Base-by-base conservation (phyloP, 92 coral and sea anemone genomes). In the Porites cylindrica region DNA sequence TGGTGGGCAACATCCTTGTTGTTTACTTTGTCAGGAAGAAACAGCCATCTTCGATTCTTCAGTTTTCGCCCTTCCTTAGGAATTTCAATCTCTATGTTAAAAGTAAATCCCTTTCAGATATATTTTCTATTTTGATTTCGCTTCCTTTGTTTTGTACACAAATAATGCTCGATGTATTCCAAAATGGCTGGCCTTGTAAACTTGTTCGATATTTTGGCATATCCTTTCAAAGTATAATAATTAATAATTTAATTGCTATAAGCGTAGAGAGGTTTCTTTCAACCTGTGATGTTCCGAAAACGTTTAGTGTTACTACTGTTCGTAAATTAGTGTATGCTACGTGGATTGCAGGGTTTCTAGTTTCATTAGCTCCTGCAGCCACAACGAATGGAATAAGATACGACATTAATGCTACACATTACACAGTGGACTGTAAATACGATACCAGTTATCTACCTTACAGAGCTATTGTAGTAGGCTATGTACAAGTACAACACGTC, bases 101-200 rank as follows among this genome's bases (percentile, higher is more conserved):
- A 16, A 77, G 82, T 26, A 59, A 59, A n/a, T 20, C 82, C 32
- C 54, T 78, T 24, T 78, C 82, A 61, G 82, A 78, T 63, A 18
- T 61, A 8, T 18, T 78, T 61, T 26, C 54, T 10, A 26, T 9
- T 43, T 12, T 20, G 17, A 16, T 78, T 29, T 62, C 71, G 8
- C 23, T 78, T 38, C 82, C 82, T 32, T 61, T 78, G 9, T 5
- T 32, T n/a, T 61, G 70, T 18, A 16, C 38, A 2, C 82, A 78
- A 32, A 10, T 78, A 6, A 14, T 19, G 32, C 32, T 29, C 32
- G 32, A 29, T 29, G 32, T 29, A 29, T 29, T 29, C 32, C 32
- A 29, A 29, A 29, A 29, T 29, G 32, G 32, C 32, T 29, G 32
- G 32, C 32, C 32, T 29, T 29, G 32, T 29, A 29, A 18, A 26